Conservation (phyloP, 2,797 vertebrate genomes). For the Hemibagrus guttatus region DNA sequence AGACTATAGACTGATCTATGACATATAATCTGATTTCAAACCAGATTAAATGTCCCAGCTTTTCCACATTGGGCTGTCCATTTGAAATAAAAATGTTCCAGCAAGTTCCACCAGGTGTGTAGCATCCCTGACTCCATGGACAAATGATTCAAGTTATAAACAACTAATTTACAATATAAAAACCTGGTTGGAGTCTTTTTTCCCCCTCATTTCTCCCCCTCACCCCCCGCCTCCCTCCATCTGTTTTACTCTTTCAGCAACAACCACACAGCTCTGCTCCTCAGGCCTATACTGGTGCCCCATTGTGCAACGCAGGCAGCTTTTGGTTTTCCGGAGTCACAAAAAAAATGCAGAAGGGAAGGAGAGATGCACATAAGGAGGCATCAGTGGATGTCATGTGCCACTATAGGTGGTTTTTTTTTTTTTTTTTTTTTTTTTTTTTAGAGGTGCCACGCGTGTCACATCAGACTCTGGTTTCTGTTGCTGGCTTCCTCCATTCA, state of each 20-base stretch:
- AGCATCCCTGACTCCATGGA: neutral
- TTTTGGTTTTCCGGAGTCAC: conserved; percentile 77
- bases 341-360: conserved; percentile 73
- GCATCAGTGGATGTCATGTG: conserved; percentile 64
- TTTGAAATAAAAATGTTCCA: neutral
- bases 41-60: neutral
- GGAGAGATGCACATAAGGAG: conserved; percentile 64
- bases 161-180: neutral
- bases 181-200: conserved; percentile 11
- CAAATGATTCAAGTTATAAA: neutral
- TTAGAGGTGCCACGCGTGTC: conserved; percentile 52
- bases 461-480: conserved; percentile 49
- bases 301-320: conserved; percentile 74
- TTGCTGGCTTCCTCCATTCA: conserved; percentile 60
- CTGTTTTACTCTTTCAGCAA: conserved; percentile 58
- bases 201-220: conserved; percentile 34
- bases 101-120: neutral
- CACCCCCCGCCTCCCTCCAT: conserved; percentile 50
- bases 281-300: conserved; percentile 61
- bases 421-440: conserved; percentile 44
- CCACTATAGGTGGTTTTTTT: conserved; percentile 36
- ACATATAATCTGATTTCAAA: neutral
- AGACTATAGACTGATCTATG: neutral
- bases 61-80: neutral
- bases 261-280: conserved; percentile 64